Base-by-base conservation (phyloP, 2,113 vertebrate species). In the Leptosomus discolor region DNA sequence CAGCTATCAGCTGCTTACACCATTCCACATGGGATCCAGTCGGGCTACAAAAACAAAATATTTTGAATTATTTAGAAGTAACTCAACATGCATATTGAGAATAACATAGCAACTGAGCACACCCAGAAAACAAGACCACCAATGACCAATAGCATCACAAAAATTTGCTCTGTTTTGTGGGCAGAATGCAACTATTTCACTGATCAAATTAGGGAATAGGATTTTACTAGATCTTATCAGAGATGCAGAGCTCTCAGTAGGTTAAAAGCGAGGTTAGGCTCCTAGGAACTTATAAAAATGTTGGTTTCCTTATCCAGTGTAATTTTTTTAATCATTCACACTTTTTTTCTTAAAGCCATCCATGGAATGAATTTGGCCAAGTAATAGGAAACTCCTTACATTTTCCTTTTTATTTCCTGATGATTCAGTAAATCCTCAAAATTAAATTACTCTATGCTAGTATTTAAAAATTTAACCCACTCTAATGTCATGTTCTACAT, bases 1-100 rank as follows among this genome's bases (percentile, higher is more conserved):
- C 99, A 82, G 99, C 99, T n/a, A 99, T 99, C 64, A 99, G 98
- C 97, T 99, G 99, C 98, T 99, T 99, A 96, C 99, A 99, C 99
- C 99, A 99, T 90, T 99, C 99, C 90, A 99, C 99, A 69, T 99
- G 99, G 51, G 99, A 99, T 84, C 99, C 99, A 97, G 99, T 98
- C 8, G 99, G 99, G 97, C 99, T 99, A 97, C 85, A 98, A 95
- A 90, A 96, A 53, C 26, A 98, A 29, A 97, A 27, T 27, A 80
- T 70, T 89, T 93, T 34, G 78, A 81, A 67, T 81, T 58, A 65
- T 60, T 91, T 17, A 94, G 39, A 21, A 85, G 30, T 14, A 77
- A 53, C 76, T 85, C 19, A 60, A 90, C 64, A 48, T 5, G 7
- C 24, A 30, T 29, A 19, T 6, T 50, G 57, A 85, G 32, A 73